Conservation (phyloP, 92 coral and sea anemone species). For the Zoanthus sansibaricus region DNA sequence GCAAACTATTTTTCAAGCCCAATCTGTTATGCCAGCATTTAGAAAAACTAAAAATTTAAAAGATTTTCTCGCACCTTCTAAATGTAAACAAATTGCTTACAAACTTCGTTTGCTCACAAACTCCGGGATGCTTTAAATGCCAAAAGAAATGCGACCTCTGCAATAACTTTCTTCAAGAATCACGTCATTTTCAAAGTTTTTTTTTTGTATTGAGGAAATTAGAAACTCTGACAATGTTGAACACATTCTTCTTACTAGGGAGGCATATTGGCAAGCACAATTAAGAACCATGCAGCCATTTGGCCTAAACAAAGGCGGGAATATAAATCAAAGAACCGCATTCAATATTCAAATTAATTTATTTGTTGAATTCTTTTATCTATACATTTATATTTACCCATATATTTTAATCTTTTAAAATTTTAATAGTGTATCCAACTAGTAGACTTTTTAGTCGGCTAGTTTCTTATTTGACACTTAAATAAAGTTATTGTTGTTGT, state of each 20-base stretch:
- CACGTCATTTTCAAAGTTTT: not conserved
- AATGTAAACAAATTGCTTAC: not conserved
- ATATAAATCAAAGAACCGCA: not conserved
- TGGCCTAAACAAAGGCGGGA: no score
- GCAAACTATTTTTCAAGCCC: not conserved
- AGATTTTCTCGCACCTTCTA: not conserved
- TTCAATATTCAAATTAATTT: not conserved
- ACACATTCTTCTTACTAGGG: not conserved
- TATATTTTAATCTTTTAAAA: no score
- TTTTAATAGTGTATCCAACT: no score
- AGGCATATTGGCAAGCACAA: not conserved
- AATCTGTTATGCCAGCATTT: not conserved
- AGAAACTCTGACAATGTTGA: not conserved
- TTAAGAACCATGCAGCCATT: not conserved
- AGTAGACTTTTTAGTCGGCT: no score
- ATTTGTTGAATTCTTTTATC: not conserved
- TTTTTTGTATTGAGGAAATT: constrained; percentile 29
- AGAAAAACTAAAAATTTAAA: not conserved
- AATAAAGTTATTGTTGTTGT: no score
- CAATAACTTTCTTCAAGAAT: not conserved
- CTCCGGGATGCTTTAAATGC: not conserved
- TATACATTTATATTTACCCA: no score
- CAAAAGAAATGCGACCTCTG: constrained; percentile 1
- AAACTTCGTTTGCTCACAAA: no score
- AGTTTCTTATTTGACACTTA: no score